Conservation (phyloP, 2,888 invertebrate species). For the Cryptops parisi region DNA sequence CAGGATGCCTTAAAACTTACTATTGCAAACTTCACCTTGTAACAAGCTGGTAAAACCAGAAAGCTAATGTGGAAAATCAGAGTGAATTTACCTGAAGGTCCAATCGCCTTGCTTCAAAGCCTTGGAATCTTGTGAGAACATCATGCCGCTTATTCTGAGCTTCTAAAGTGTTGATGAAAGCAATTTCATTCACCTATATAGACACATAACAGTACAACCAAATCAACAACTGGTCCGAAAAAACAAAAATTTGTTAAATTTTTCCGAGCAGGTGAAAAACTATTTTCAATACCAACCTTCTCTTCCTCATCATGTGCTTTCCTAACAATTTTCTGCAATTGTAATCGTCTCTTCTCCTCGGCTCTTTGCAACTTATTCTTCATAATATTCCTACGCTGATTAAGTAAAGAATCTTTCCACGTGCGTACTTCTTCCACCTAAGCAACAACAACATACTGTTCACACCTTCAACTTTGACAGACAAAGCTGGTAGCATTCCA, state of each 20-base stretch:
- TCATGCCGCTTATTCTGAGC: slow-evolving; percentile 89
- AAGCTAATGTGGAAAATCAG: too few relatives aligned
- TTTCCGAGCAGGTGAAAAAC: too few relatives aligned
- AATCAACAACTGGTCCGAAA: neutral
- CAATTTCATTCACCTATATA: slow-evolving; percentile 69
- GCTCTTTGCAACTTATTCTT: slow-evolving; percentile 48
- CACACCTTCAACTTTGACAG: too few relatives aligned
- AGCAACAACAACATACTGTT: slow-evolving; percentile 9
- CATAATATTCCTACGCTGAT: slow-evolving; percentile 43
- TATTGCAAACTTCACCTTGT: too few relatives aligned
- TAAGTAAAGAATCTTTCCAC: slow-evolving; percentile 70
- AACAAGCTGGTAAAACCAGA: too few relatives aligned
- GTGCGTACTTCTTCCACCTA: slow-evolving; percentile 47
- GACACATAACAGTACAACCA: neutral
- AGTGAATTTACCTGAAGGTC: slow-evolving; percentile 44
- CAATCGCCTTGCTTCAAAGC: slow-evolving; percentile 39
- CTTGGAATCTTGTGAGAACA: slow-evolving; percentile 50
- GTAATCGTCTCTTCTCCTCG: slow-evolving; percentile 74
- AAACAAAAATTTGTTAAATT: too few relatives aligned
- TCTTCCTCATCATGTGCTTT: slow-evolving; percentile 98
- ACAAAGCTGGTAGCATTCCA: neutral
- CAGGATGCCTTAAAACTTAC: too few relatives aligned
- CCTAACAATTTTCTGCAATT: slow-evolving; percentile 50
- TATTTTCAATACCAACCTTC: too few relatives aligned
- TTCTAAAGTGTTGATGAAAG: slow-evolving; percentile 90